Conservation (phyloP, 2,113 vertebrate species). For the Cephalopterus ornatus region DNA sequence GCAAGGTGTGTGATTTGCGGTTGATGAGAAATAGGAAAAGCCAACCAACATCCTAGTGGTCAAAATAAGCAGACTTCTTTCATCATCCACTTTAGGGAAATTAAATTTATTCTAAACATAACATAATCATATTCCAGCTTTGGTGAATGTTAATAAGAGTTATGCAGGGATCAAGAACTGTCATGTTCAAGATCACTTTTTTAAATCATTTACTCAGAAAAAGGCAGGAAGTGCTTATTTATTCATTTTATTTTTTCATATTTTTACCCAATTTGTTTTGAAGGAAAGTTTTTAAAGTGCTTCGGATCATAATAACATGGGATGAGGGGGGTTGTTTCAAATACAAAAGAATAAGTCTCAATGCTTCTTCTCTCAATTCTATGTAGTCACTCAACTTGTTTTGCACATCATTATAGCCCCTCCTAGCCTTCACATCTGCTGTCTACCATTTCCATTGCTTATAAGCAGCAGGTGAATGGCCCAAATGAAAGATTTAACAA, state of each 20-base stretch:
- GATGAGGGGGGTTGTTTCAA: accelerated
- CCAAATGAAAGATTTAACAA: constrained; percentile 74
- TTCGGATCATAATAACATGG: background rate
- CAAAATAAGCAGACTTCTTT: background rate
- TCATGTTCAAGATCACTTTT: background rate
- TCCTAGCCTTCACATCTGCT: constrained; percentile 68
- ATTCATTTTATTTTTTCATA: background rate
- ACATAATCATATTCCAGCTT: constrained; percentile 12
- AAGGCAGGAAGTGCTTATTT: background rate
- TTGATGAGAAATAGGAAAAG: constrained; percentile 5
- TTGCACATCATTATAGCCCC: constrained; percentile 65
- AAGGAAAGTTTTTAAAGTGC: background rate
- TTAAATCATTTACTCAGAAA: background rate
- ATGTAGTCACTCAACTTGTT: constrained; percentile 42
- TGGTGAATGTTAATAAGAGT: constrained; percentile 13
- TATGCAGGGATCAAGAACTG: background rate
- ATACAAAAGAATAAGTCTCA: constrained; percentile 27
- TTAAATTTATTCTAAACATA: background rate
- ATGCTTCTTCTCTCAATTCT: background rate
- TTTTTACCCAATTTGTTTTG: background rate
- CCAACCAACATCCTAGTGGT: background rate
- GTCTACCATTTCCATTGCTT: constrained; percentile 68
- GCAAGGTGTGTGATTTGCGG: background rate
- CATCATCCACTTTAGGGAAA: background rate
- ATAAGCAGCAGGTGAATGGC: constrained; percentile 66